A percentile compares a stretch with the other conserved stretches of the same genome.
Evolutionary conservation across 1,140 invertebrate genomes (phyloP).

Genomic region (Neomicropteryx cornuta): DNA sequence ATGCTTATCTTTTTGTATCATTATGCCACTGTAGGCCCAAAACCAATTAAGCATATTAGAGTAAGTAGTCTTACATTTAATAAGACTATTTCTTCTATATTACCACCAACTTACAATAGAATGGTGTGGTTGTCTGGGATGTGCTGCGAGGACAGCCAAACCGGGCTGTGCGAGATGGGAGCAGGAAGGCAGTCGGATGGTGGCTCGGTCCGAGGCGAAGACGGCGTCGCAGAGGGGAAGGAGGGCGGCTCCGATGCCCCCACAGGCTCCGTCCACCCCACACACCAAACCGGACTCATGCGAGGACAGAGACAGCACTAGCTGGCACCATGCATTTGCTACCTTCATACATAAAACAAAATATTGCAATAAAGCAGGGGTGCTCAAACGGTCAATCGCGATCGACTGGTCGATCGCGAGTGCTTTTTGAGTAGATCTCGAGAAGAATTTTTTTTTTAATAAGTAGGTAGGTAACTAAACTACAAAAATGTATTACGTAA

Average conservation of each 20-base stretch:
- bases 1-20: background rate
- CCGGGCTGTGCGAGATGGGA: constrained; percentile 16
- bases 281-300: constrained; percentile 25
- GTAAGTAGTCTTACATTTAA: constrained; percentile 11
- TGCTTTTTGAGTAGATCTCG: background rate
- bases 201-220: constrained; percentile 25
- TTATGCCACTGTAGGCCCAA: background rate
- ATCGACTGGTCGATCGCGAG: background rate
- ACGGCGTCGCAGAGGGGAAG: constrained; percentile 26
- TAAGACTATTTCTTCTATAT: background rate
- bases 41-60: constrained; percentile 15
- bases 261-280: constrained; percentile 22
- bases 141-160: constrained; percentile 16
- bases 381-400: background rate
- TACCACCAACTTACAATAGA: constrained; percentile 8
- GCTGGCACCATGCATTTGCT: constrained; percentile 17
- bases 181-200: constrained; percentile 19
- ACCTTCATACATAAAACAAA: constrained; percentile 14
- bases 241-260: constrained; percentile 24
- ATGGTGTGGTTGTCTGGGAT: constrained; percentile 2
- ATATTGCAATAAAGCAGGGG: background rate
- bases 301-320: no score
- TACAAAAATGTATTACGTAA: no score
- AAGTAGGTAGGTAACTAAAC: background rate
- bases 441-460: background rate